These are phyloP conservation scores for Tortrix viridana DNA, from an alignment of 2,888 invertebrate species.

Conservation along the genomic window DNA sequence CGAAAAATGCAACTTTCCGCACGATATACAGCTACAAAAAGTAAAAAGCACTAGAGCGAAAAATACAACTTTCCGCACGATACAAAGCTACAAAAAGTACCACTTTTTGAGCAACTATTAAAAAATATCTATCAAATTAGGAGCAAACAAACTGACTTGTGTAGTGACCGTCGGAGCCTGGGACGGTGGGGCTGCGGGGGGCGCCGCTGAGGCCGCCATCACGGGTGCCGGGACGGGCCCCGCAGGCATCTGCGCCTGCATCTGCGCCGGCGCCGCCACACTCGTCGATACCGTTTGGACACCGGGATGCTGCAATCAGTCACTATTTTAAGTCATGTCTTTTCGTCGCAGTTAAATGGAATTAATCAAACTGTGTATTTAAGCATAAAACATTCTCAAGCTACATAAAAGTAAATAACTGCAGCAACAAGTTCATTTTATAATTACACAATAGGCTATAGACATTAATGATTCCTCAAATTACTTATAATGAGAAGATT, in stretches of 20 bases:
- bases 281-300: constrained; percentile 75
- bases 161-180: constrained; percentile 59
- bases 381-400: constrained; percentile 31
- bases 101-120: no score
- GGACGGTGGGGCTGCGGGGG: constrained; percentile 49
- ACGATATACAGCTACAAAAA: no score
- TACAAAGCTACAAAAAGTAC: no score
- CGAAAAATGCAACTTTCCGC: no score
- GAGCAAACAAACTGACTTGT: constrained; percentile 50
- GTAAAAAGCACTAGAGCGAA: no score
- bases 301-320: constrained; percentile 65
- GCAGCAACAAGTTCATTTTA: constrained; percentile 7
- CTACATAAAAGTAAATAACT: constrained; percentile 16
- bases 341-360: not conserved
- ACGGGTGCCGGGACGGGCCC: constrained; percentile 58
- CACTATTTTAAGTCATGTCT: constrained; percentile 3
- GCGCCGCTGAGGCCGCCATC: constrained; percentile 47
- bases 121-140: no score
- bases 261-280: constrained; percentile 62
- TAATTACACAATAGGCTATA: not conserved
- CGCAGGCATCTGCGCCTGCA: constrained; percentile 57
- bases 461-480: constrained; percentile 8
- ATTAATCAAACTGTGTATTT: constrained; percentile 15
- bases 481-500: constrained; percentile 44
- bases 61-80: no score